Percentiles rank a stretch among this genome's conserved stretches.
These are phyloP conservation scores for Gallinago solitaria DNA, from an alignment of 2,797 vertebrate genomes.

Conservation along the genomic window DNA sequence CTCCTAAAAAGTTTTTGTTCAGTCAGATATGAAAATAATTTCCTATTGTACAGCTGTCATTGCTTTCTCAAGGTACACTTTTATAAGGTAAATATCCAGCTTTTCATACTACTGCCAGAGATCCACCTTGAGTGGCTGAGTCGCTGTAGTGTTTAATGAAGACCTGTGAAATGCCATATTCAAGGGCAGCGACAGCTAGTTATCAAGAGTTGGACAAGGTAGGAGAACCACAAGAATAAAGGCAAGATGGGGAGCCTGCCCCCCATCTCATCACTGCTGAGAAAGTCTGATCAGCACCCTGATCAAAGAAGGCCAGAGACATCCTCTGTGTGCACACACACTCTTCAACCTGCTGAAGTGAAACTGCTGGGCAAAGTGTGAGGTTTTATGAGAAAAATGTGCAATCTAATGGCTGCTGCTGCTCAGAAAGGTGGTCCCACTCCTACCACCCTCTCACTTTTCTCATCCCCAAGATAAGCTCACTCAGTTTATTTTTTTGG, in stretches of 20 bases:
- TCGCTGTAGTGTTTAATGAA: not conserved
- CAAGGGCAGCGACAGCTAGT: not conserved
- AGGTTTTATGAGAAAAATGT: not conserved
- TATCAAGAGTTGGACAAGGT: not conserved
- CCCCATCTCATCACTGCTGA: not conserved
- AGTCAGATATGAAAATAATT: conserved; percentile 15
- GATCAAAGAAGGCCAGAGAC: not conserved
- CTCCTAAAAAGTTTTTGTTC: not conserved
- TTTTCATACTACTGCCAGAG: conserved; percentile 35
- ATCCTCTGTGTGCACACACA: not conserved
- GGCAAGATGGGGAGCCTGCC: not conserved
- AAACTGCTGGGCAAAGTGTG: not conserved
- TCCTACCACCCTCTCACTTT: not conserved
- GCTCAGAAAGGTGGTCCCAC: not conserved
- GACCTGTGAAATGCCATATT: not conserved
- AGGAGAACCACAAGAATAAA: not conserved
- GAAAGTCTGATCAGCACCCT: not conserved
- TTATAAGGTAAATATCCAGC: conserved; percentile 6
- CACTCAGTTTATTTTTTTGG: not conserved
- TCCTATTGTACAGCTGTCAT: conserved; percentile 59
- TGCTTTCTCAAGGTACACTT: conserved; percentile 23
- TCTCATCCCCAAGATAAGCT: not conserved
- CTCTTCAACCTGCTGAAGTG: not conserved
- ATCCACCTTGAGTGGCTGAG: conserved; percentile 5
- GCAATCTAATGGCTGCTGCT: not conserved